Evolutionary conservation across 2,888 invertebrate species (phyloP).

Genomic region (Hyposoter dolosus): DNA sequence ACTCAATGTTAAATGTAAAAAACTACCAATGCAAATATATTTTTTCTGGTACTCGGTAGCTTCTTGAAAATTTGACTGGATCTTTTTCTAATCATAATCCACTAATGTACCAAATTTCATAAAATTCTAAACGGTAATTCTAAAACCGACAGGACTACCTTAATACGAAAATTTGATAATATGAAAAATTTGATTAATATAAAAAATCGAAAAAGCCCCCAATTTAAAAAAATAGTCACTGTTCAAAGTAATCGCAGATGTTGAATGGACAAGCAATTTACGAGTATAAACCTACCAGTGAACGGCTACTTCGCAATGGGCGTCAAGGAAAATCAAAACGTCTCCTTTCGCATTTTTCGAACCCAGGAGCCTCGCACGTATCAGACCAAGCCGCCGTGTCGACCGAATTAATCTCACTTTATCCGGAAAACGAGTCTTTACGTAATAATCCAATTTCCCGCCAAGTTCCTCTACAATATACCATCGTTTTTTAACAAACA

Average conservation of each 20-base stretch:
- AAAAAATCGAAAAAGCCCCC: background rate
- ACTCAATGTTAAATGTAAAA: too few species aligned
- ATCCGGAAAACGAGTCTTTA: slow-evolving; percentile 89
- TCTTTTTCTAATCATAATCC: too few species aligned
- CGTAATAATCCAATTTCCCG: slow-evolving; percentile 93
- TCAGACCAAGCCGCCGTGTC: slow-evolving; percentile 92
- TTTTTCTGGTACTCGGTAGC: too few species aligned
- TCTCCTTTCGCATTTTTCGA: slow-evolving; percentile 93
- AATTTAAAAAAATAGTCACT: background rate
- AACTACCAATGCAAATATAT: too few species aligned
- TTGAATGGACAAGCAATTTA: background rate
- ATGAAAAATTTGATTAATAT: background rate
- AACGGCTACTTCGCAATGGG: slow-evolving; percentile 94
- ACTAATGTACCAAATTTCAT: too few species aligned
- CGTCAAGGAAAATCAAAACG: slow-evolving; percentile 94
- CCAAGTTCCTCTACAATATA: slow-evolving; percentile 87
- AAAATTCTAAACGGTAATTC: too few species aligned
- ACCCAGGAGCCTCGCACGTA: slow-evolving; percentile 95
- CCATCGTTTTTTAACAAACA: slow-evolving; percentile 34
- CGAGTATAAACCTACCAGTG: slow-evolving; percentile 87
- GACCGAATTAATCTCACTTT: slow-evolving; percentile 92
- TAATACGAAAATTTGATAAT: too few species aligned
- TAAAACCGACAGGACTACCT: too few species aligned
- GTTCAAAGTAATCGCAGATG: background rate
- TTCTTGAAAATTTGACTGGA: too few species aligned